These are phyloP conservation scores for Tetranychus truncatus DNA, from an alignment of 2,888 invertebrate species.

Conservation along the genomic window DNA sequence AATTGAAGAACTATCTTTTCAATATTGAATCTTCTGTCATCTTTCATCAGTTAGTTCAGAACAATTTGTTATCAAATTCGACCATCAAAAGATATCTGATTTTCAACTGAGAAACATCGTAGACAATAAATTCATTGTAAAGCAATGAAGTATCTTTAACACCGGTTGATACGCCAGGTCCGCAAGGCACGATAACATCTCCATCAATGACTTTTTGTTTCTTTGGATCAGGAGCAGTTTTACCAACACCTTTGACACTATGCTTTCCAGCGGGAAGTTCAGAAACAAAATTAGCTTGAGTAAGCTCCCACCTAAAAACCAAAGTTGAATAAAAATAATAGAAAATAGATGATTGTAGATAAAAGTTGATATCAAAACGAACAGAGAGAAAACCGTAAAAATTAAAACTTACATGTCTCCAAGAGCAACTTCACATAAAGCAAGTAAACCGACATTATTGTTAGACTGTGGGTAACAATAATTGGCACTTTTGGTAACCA, in stretches of 20 bases:
- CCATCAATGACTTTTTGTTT: not conserved
- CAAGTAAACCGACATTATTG: not conserved
- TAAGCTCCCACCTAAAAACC: not conserved
- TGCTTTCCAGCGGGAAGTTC: not conserved
- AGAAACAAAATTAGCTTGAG: not conserved
- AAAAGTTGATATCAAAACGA: not conserved
- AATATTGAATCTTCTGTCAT: too few relatives aligned
- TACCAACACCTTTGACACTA: conserved; percentile 10
- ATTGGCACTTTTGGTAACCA: conserved; percentile 6
- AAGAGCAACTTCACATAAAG: conserved; percentile 9
- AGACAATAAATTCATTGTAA: conserved; percentile 11
- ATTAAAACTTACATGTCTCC: conserved; percentile 1
- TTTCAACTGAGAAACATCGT: not conserved
- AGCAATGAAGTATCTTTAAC: not conserved
- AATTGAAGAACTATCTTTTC: too few relatives aligned
- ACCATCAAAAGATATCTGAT: conserved; percentile 4
- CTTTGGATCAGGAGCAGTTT: not conserved
- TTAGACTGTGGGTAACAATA: not conserved
- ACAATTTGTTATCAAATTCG: not conserved
- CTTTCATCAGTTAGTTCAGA: not conserved
- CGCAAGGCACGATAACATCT: conserved; percentile 5
- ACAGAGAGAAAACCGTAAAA: not conserved
- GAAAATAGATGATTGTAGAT: too few relatives aligned
- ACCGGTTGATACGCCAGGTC: not conserved
- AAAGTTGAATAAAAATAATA: not conserved